phyloP scores from a whole-genome alignment of 2,113 vertebrate species.

The Pterocles orientalis region DNA sequence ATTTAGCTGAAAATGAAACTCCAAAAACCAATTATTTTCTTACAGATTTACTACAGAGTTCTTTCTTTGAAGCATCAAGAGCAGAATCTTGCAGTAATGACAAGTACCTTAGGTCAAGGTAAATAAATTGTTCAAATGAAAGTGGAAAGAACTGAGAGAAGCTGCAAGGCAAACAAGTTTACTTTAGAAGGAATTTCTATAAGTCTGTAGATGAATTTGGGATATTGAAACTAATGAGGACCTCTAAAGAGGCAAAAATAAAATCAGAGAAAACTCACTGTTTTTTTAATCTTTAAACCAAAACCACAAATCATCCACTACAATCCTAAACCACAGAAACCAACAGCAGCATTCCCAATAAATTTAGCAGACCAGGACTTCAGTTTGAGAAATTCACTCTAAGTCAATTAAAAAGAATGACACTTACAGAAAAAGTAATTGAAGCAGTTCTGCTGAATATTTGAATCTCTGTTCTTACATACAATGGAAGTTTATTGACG shows the following conservation, averaged over 20 bases:
- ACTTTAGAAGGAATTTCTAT: not conserved
- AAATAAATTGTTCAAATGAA: conserved; percentile 32
- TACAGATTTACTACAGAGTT: not conserved
- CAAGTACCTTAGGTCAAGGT: not conserved
- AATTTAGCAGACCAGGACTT: not conserved
- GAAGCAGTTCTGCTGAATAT: not conserved
- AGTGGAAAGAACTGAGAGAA: not conserved
- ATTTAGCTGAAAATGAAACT: conserved; percentile 7
- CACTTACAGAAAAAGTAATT: not conserved
- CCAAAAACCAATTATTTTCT: not conserved
- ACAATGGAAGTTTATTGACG: not conserved
- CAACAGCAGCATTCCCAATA: not conserved
- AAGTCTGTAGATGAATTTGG: not conserved
- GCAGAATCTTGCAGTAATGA: conserved; percentile 1
- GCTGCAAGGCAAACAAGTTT: not conserved
- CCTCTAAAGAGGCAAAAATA: not conserved
- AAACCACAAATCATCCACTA: not conserved
- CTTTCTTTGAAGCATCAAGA: not conserved
- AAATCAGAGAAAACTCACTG: not conserved
- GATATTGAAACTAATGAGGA: not conserved
- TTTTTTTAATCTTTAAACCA: not conserved
- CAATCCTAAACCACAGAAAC: not conserved
- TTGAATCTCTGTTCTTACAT: not conserved
- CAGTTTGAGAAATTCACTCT: not conserved
- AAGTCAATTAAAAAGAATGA: not conserved